These are phyloP conservation scores for Gasterosteus nipponicus DNA, from an alignment of 2,113 vertebrate genomes.

Conservation along the genomic window DNA sequence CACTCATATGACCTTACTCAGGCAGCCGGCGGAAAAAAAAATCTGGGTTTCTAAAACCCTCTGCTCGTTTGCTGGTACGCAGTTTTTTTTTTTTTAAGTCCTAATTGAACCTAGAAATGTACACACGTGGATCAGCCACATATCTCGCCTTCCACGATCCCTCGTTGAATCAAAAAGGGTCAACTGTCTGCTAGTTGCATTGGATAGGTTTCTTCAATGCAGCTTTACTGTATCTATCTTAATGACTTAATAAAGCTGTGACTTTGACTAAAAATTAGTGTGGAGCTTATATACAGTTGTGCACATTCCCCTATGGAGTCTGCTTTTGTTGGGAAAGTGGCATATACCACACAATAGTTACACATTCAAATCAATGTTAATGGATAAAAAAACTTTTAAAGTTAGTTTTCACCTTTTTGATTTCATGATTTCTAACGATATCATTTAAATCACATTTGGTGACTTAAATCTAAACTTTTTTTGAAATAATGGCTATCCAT, in stretches of 20 bases:
- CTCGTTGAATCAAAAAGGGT: background rate
- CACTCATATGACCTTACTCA: slow-evolving; percentile 31
- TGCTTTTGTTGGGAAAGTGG: background rate
- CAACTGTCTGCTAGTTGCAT: background rate
- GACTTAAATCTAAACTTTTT: background rate
- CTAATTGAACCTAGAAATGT: background rate
- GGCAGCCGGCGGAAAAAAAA: background rate
- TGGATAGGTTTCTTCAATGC: background rate
- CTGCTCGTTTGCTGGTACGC: background rate
- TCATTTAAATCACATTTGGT: background rate
- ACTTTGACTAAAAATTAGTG: background rate
- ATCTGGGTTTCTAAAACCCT: background rate
- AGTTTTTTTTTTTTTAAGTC: background rate
- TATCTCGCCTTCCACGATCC: background rate
- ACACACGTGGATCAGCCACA: background rate
- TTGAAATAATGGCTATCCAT: background rate
- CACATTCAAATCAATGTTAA: background rate
- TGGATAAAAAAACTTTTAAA: too few relatives aligned
- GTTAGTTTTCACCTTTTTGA: background rate
- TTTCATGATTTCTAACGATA: background rate
- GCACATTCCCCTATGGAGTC: background rate
- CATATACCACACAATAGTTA: background rate
- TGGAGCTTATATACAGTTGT: background rate
- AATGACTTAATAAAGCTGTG: background rate
- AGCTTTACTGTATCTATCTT: too few relatives aligned